Evolutionary conservation across 2,113 vertebrate species (phyloP), one percentile per base, ranked within the genome.

Genomic region (Pogona vitticeps): DNA sequence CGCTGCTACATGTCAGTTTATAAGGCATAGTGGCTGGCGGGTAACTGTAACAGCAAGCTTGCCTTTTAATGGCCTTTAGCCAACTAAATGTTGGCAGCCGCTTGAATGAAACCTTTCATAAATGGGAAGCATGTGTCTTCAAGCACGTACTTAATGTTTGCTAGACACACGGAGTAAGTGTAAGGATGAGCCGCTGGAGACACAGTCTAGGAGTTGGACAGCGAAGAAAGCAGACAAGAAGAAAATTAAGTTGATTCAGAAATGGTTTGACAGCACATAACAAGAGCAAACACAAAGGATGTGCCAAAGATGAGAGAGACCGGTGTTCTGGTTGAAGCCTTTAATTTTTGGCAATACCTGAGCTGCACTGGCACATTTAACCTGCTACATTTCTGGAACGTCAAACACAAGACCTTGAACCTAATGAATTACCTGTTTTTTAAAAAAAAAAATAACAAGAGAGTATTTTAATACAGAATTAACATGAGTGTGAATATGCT

Each of bases 1-100:
- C 52, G 31, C 86, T 68, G 36, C 46, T 52, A 52, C 36, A 0
- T 0, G 0, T 0, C 5, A 26, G n/a, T 28, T 76, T 82, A 1
- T 42, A 59, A 65, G 58, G 17, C 70, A 71, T 21, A 21, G 36
- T 26, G 46, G 67, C 70, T 65, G 58, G 72, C 76, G 79, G 33
- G 76, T 75, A 52, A 36, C 17, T 58, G 3, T 59, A 63, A 26
- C n/a, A 68, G 52, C 6, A 81, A 80, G 79, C 40, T 33, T 73
- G 65, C 71, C 42, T 76, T 46, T 87, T 28, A 33, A 46, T 80
- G 59, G 68, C 73, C 65, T 59, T 65, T 77, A 82, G 83, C 78
- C 83, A 89, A 14, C 61, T 70, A 61, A 76, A 75, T 76, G 36
- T 61, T 89, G 78, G 88, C 78, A 85, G 68, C 61, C 12, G 7